Evolutionary conservation across 1,140 invertebrate species (phyloP), one percentile per base, ranked within the genome.

Genomic region (Drosophila nannoptera): DNA sequence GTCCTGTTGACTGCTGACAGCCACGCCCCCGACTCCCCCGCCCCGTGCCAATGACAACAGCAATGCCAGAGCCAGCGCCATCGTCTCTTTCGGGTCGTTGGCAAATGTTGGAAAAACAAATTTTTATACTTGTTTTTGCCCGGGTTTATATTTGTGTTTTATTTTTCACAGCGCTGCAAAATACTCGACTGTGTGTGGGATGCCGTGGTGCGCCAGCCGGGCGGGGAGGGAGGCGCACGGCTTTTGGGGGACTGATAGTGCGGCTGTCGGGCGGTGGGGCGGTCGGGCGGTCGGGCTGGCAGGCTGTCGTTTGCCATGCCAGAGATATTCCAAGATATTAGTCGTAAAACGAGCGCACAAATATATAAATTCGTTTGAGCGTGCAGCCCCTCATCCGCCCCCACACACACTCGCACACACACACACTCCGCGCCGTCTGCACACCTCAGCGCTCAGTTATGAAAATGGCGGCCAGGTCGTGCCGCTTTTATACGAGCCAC

Each of bases 71-170:
- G 62, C 46, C 77, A 77, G 55, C 48, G 64, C 49, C 73, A 76
- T 58, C 75, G 52, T 74, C 65, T 69, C 73, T 59, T 72, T 71
- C 67, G 52, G 67, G 65, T 84, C 76, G 82, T 87, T 86, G 78
- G 76, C 82, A 87, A 86, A 86, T 87, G 82, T 86, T 82, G 82
- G 83, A 87, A 87, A 87, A 87, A 87, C 82, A 87, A 87, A 87
- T 87, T 87, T 83, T 87, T 73, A 87, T 87, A 87, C 82, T 87
- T 87, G 81, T 86, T 84, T 84, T 84, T 65, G 72, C 72, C 68
- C 65, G 78, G 73, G 76, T 86, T 86, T 86, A 84, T 84, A 86
- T 80, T 72, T 75, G 73, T 84, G 70, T 81, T 84, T 84, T 84
- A 77, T 81, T 84, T 84, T 84, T 86, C 82, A 81, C 73, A 86